phyloP scores from a whole-genome alignment of 1,140 invertebrate genomes.

The Maconellicoccus hirsutus region DNA sequence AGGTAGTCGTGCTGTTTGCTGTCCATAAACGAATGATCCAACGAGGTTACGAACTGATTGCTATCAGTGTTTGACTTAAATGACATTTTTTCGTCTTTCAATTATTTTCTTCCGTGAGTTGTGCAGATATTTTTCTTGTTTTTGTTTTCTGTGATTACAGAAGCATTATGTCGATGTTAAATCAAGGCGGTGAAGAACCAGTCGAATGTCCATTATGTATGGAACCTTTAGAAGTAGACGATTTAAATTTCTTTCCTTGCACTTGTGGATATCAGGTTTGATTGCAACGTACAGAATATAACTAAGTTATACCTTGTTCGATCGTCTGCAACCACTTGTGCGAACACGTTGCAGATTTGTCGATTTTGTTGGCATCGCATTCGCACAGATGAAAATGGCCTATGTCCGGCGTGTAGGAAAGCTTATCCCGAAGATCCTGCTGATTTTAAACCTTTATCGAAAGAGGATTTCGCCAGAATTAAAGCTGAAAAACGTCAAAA shows the following conservation, averaged over 20 bases:
- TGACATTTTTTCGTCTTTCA: no score
- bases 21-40: no score
- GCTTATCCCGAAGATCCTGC: constrained; percentile 97
- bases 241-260: constrained; percentile 97
- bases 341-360: constrained; percentile 64
- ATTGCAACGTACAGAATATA: no score
- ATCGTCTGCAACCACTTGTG: no score
- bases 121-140: constrained; percentile 37
- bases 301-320: no score
- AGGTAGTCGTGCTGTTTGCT: no score
- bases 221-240: constrained; percentile 97
- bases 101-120: no score
- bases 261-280: constrained; percentile 98
- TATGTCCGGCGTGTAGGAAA: constrained; percentile 97
- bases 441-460: constrained; percentile 91
- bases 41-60: no score
- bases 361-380: constrained; percentile 99
- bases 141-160: not conserved
- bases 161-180: constrained; percentile 44
- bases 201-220: constrained; percentile 98
- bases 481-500: constrained; percentile 90
- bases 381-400: constrained; percentile 94
- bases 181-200: constrained; percentile 52
- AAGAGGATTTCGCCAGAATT: constrained; percentile 68
- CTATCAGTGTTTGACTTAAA: constrained; percentile 34